Conservation (phyloP, 2,113 vertebrate genomes). For the Morone chrysops region DNA sequence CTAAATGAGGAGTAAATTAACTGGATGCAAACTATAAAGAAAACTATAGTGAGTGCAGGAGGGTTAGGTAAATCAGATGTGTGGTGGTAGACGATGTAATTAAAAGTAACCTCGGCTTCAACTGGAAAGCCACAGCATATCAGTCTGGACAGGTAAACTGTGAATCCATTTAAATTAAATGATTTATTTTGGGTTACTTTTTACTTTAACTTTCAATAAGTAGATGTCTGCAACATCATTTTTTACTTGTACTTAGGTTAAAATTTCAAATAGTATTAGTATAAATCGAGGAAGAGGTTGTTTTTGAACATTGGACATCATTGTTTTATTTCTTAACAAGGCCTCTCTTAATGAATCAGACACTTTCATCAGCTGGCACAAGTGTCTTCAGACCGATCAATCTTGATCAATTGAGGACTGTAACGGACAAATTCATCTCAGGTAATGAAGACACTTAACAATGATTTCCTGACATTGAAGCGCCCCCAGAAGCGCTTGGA, state of each 20-base stretch:
- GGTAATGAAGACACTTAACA: conserved; percentile 82
- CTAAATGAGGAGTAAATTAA: neutral
- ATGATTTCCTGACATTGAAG: conserved; percentile 66
- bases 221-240: neutral
- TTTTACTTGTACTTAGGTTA: neutral
- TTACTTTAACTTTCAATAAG: neutral
- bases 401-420: conserved; percentile 79
- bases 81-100: neutral
- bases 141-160: neutral
- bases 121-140: neutral
- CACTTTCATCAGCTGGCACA: conserved; percentile 31
- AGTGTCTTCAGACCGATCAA: conserved; percentile 66
- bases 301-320: neutral
- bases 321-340: conserved; percentile 43
- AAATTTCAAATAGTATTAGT: neutral
- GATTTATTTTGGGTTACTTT: neutral
- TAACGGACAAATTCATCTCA: conserved; percentile 71
- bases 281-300: conserved; percentile 1
- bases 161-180: neutral
- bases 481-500: conserved; percentile 41
- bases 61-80: neutral
- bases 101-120: neutral
- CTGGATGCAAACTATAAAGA: neutral
- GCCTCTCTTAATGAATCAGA: conserved; percentile 38
- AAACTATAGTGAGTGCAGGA: neutral